These are phyloP conservation scores for Zaprionus lachaisei DNA, from an alignment of 1,140 invertebrate genomes.

Conservation along the genomic window DNA sequence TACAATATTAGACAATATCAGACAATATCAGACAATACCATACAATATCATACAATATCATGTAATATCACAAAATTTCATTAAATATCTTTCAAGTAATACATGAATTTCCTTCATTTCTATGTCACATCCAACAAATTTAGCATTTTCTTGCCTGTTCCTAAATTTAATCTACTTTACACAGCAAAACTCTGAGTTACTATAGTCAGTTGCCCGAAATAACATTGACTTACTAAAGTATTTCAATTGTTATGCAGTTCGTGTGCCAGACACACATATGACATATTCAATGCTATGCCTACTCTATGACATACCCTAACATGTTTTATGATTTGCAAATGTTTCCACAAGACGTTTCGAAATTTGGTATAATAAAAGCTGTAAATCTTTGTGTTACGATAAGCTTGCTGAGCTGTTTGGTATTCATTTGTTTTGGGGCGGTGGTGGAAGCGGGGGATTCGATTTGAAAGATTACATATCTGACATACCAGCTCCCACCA, in stretches of 20 bases:
- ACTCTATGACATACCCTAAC: background rate
- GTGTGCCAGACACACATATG: background rate
- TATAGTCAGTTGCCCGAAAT: background rate
- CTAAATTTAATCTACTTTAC: background rate
- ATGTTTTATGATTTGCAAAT: constrained; percentile 8
- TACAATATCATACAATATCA: background rate
- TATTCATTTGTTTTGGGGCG: constrained; percentile 1
- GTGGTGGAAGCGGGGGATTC: constrained; percentile 1
- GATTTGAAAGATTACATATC: constrained; percentile 24
- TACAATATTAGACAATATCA: no score
- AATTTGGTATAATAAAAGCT: constrained; percentile 27
- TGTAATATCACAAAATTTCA: no score
- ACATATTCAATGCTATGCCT: background rate
- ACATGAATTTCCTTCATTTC: background rate
- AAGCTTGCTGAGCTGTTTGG: constrained; percentile 10
- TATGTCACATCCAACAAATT: background rate
- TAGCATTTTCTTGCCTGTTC: background rate
- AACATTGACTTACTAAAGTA: background rate
- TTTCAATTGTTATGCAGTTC: background rate
- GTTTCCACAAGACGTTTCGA: constrained; percentile 2
- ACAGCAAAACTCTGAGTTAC: background rate
- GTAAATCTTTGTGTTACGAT: constrained; percentile 30
- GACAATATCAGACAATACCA: no score
- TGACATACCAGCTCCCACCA: background rate
- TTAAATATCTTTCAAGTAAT: background rate